Base-by-base conservation (phyloP, 2,113 vertebrate species). In the Plestiodon gilberti region DNA sequence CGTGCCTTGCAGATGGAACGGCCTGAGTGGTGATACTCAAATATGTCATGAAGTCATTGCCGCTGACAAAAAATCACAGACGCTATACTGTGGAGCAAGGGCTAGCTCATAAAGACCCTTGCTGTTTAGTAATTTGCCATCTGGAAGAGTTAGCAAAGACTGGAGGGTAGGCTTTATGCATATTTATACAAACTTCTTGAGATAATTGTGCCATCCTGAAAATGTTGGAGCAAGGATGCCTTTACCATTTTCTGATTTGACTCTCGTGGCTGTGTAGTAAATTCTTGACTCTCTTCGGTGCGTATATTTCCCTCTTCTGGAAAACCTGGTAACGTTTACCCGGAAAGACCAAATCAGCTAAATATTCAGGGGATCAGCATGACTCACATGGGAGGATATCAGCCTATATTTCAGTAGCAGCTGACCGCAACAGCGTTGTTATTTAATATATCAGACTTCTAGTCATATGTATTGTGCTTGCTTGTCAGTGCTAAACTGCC, bases 41-140 rank as follows among this genome's bases (percentile, higher is more conserved):
- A 84, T 92, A 83, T 86, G 86, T 84, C 79, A 85, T 93, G 92
- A 95, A 92, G 91, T 94, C 93, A 92, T 70, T 81, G 91, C 91
- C 90, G 28, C 84, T 94, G 89, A 95, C 85, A 94, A 94, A 96
- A 91, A 84, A 90, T 94, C 78, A 14, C 85, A 95, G 91, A 93
- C 89, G 93, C 92, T 93, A 75, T 88, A 87, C 90, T 90, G 33
- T 92, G 91, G 92, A 93, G 83, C 84, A 87, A 93, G 82, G 87
- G 83, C 90, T 89, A 93, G 71, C 92, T 90, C 13, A 18, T 65
- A 93, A 94, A 92, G 90, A 86, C 89, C 93, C 92, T 95, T 91
- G 75, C 69, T 89, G 84, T 94, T 90, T 90, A 71, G 81, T 73
- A 67, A 84, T 96, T 95, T 88, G 83, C 87, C 80, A 64, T 87